These are phyloP conservation scores for Sipha maydis DNA, from an alignment of 2,888 invertebrate genomes.

Conservation along the genomic window DNA sequence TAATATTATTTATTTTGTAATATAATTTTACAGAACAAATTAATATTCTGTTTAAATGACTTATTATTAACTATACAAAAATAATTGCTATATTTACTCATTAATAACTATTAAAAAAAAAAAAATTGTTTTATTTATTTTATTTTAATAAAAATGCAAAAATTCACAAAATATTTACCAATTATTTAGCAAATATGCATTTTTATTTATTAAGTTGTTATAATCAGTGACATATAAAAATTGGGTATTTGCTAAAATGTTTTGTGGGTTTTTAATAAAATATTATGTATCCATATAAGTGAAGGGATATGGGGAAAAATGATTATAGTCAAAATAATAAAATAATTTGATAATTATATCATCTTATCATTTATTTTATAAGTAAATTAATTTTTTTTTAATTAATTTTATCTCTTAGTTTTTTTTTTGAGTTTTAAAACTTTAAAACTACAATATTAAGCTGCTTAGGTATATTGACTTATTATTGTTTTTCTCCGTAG, in stretches of 20 bases:
- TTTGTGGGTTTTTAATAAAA: not conserved
- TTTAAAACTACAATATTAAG: no score
- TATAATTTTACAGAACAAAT: conserved; percentile 18
- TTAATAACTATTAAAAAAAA: not conserved
- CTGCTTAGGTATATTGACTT: no score
- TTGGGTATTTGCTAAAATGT: not conserved
- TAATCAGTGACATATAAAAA: not conserved
- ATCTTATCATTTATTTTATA: no score
- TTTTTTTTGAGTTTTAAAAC: no score
- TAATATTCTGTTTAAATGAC: not conserved
- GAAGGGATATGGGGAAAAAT: no score
- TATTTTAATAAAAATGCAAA: not conserved
- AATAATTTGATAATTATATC: no score
- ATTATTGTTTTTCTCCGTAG: no score
- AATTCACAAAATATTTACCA: no score
- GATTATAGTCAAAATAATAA: no score
- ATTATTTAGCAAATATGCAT: no score
- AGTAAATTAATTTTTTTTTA: no score
- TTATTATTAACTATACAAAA: not conserved
- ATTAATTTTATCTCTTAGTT: no score
- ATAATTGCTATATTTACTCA: not conserved
- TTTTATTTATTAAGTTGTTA: not conserved
- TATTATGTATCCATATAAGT: not conserved
- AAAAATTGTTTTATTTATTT: not conserved
- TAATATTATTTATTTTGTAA: conserved; percentile 19